phyloP scores from a whole-genome alignment of 2,797 vertebrate genomes.

The Rallus crepitans region DNA sequence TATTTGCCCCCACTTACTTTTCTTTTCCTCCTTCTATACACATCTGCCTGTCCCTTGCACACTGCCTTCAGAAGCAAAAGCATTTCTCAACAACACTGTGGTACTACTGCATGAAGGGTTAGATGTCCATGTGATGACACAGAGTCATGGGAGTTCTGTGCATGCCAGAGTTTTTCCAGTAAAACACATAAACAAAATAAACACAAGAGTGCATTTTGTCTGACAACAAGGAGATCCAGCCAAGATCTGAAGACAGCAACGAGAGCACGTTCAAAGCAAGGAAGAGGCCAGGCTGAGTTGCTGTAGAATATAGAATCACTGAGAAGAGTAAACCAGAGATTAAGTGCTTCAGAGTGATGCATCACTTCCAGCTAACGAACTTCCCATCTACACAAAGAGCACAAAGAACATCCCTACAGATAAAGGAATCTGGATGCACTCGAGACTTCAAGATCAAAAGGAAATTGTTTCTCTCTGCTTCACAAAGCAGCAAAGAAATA shows the following conservation, averaged over 20 bases:
- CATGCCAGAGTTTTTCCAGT: background rate
- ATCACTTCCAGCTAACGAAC: background rate
- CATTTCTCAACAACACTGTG: background rate
- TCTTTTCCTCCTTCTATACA: background rate
- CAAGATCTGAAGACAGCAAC: background rate
- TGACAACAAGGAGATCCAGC: background rate
- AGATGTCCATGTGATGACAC: background rate
- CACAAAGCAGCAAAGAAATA: background rate
- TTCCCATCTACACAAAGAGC: background rate
- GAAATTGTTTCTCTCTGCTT: background rate
- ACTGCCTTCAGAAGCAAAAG: background rate
- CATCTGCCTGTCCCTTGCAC: background rate
- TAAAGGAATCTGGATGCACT: background rate
- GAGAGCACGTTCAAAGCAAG: background rate
- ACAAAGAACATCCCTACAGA: background rate
- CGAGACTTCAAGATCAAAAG: background rate
- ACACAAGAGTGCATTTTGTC: background rate
- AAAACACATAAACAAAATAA: background rate
- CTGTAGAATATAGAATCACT: background rate
- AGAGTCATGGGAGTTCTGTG: background rate
- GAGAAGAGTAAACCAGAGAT: background rate
- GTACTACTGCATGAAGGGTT: background rate
- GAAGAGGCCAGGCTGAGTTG: background rate
- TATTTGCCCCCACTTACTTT: background rate
- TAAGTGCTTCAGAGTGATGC: background rate